Evolutionary conservation across 2,888 invertebrate species (phyloP), one percentile per base, ranked within the genome.

Genomic region (Latrodectus hesperus): DNA sequence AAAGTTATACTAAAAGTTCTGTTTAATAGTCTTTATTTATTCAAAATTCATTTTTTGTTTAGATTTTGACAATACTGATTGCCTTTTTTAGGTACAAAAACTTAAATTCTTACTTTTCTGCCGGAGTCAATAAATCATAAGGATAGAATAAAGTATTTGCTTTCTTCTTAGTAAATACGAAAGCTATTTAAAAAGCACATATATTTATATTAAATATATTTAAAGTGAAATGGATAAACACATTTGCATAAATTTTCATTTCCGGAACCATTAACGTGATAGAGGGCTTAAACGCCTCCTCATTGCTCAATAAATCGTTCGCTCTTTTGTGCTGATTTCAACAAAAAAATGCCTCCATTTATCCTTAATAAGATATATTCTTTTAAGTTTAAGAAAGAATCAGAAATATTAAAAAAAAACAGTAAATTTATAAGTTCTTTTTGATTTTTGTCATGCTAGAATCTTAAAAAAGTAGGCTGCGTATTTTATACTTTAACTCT

Each of bases 161-260:
- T 17, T 9, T 64, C 38, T 38, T 38, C 38, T 38, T 38, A 38
- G 38, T 38, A 38, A 38, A 38, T 38, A 38, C 38, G 38, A 38
- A 38, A 38, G 38, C 38, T 38, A 6, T 38, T 38, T 38, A 38
- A 38, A 38, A 38, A 38, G 38, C 38, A 6, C 38, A 73, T 73
- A 73, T 53, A 81, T 55, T 67, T 38, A 38, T 38, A 38, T 38
- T 38, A 38, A 38, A 38, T 53, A 26, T 67, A 74, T 82, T 82
- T 70, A 60, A 70, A 70, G 26, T n/a, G 51, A 75, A 82, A 75
- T 22, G 75, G 51, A 82, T 76, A 82, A 82, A 82, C 82, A 82
- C 70, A 82, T 82, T 75, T 82, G 75, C 82, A 82, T 82, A 82
- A 82, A 82, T 82, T 75, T 82, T 82, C 75, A 82, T 82, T 82